Evolutionary conservation across 2,113 vertebrate genomes (phyloP).

Genomic region (Fregata magnificens): DNA sequence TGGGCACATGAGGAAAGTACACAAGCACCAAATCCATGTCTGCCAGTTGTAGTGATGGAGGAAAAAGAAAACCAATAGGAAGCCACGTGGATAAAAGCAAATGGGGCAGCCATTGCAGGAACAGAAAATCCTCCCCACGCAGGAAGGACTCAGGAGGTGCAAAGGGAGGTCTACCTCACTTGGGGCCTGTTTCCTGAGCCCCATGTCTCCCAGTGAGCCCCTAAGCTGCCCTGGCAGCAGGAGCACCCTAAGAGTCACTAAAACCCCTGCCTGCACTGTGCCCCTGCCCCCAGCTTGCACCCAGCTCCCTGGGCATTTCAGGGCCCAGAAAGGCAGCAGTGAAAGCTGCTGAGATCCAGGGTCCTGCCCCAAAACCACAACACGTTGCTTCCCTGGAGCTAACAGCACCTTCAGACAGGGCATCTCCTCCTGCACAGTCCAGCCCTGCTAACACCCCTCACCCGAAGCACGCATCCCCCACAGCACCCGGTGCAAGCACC

Average conservation of each 20-base stretch:
- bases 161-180: background rate
- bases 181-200: accelerated
- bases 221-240: background rate
- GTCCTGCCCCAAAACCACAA: background rate
- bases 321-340: background rate
- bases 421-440: background rate
- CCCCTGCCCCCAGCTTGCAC: background rate
- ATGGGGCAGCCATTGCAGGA: background rate
- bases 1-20: background rate
- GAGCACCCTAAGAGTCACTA: background rate
- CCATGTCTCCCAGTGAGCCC: background rate
- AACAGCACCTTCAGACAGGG: background rate
- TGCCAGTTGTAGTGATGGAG: background rate
- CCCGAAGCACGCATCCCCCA: accelerated
- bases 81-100: background rate
- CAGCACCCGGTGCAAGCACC: background rate
- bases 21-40: background rate
- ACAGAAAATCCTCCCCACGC: background rate
- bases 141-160: background rate
- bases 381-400: background rate
- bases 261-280: background rate
- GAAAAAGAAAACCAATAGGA: accelerated
- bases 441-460: background rate
- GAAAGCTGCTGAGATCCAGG: background rate
- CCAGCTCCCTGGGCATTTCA: background rate